Evolutionary conservation across 2,797 vertebrate species (phyloP), one percentile per base, ranked within the genome.

Genomic region (Acanthurus tractus): DNA sequence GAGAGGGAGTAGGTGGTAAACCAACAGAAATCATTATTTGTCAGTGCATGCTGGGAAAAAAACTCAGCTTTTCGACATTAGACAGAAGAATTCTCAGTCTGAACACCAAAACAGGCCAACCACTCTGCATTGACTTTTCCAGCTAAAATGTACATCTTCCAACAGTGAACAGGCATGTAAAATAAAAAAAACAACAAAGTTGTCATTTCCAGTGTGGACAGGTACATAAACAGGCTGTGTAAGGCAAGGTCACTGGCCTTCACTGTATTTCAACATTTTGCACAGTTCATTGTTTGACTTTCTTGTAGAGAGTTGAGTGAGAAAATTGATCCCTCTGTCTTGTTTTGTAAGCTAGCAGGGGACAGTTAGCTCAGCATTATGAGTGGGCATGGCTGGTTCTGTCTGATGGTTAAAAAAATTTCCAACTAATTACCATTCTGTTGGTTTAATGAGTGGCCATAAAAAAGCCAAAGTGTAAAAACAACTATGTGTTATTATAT

Each of bases 1-100:
- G 69, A 65, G 50, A 53, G 48, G 44, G 85, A 84, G 68, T 76
- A 86, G 76, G 78, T 80, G 81, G 66, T 44, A 52, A 84, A 53
- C 29, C 29, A 34, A 72, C 25, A 38, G 56, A 81, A 71, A 76
- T 40, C 15, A 38, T 11, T 49, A 22, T 62, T 58, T 72, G 45
- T 56, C 34, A 50, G 40, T 55, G 15, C 13, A 23, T 17, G 25
- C 38, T 44, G 20, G 18, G 45, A 68, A 23, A 49, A 61, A 63
- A 57, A 23, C 17, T 2, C 11, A 34, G 10, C 6, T 73, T 63
- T 65, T 57, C 49, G 72, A 45, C 6, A 49, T 52, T 40, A 40
- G 14, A 44, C 42, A 50, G 34, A 54, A 48, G 23, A 79, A 50
- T 48, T 68, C 50, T 52, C 17, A 70, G 10, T 61, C 8, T 58